Conservation (phyloP, 2,113 vertebrate species). For the Calyptommatus sinebrachiatus region DNA sequence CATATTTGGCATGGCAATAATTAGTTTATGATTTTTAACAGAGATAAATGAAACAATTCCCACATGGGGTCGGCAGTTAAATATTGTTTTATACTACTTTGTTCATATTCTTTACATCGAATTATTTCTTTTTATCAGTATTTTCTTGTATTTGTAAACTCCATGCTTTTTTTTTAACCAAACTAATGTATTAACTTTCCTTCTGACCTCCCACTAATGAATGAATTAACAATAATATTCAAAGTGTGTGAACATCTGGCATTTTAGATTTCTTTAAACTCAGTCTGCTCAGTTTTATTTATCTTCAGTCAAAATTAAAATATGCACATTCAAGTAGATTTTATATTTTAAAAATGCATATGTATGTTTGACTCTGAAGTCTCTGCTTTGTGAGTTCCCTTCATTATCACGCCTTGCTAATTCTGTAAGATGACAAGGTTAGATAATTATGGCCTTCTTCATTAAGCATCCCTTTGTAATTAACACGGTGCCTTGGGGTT, state of each 20-base stretch:
- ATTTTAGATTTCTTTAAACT: constrained; percentile 68
- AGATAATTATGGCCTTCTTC: constrained; percentile 56
- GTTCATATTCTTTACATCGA: constrained; percentile 23
- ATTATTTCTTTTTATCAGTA: constrained; percentile 35
- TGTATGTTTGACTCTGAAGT: constrained; percentile 47
- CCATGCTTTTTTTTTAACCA: constrained; percentile 43
- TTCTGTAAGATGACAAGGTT: constrained; percentile 63
- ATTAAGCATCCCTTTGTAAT: constrained; percentile 72
- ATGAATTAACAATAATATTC: constrained; percentile 75
- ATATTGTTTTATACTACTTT: constrained; percentile 11
- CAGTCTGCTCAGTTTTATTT: constrained; percentile 3
- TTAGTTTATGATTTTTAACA: constrained; percentile 9
- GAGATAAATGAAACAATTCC: constrained; percentile 8
- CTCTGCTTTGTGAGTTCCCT: constrained; percentile 49
- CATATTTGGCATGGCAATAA: neutral
- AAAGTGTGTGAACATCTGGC: constrained; percentile 79
- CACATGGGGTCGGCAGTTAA: constrained; percentile 17
- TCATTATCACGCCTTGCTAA: constrained; percentile 68
- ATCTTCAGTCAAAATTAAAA: neutral
- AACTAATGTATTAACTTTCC: constrained; percentile 67
- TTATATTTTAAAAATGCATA: neutral
- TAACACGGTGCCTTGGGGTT: constrained; percentile 64
- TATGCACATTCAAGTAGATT: neutral
- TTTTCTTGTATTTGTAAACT: constrained; percentile 42
- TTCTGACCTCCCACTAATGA: constrained; percentile 64